Conservation (phyloP, 2,888 invertebrate species). For the Acleris literana region DNA sequence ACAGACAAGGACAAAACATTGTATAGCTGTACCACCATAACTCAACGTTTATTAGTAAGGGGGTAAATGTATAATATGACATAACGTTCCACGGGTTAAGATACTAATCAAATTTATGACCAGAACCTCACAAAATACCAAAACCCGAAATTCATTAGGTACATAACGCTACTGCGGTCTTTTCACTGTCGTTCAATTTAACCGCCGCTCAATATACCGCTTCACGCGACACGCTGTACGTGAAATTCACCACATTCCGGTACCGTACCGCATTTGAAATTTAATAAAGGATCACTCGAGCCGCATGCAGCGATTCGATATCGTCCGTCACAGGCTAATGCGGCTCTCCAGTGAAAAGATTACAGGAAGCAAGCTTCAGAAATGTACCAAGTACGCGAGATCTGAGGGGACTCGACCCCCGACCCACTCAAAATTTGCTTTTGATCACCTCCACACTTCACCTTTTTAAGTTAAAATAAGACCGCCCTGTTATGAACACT, state of each 20-base stretch:
- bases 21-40: too few relatives aligned
- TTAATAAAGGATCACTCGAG: conserved; percentile 41
- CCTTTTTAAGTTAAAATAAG: conserved; percentile 49
- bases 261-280: conserved; percentile 32
- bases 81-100: too few relatives aligned
- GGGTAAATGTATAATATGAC: too few relatives aligned
- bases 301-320: conserved; percentile 48
- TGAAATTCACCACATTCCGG: conserved; percentile 16
- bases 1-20: too few relatives aligned
- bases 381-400: conserved; percentile 46
- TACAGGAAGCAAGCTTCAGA: conserved; percentile 43
- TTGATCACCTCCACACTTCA: conserved; percentile 49
- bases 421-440: conserved; percentile 48
- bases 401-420: conserved; percentile 51
- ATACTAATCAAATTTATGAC: too few relatives aligned
- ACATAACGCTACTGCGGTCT: not conserved
- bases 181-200: conserved; percentile 20
- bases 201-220: conserved; percentile 23
- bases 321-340: conserved; percentile 44
- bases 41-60: too few relatives aligned
- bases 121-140: too few relatives aligned
- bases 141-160: not conserved
- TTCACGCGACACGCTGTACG: conserved; percentile 5
- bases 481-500: conserved; percentile 40
- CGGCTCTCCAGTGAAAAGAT: conserved; percentile 46